Base-by-base conservation (phyloP, 2,888 invertebrate species). In the Trichogramma dendrolimi region DNA sequence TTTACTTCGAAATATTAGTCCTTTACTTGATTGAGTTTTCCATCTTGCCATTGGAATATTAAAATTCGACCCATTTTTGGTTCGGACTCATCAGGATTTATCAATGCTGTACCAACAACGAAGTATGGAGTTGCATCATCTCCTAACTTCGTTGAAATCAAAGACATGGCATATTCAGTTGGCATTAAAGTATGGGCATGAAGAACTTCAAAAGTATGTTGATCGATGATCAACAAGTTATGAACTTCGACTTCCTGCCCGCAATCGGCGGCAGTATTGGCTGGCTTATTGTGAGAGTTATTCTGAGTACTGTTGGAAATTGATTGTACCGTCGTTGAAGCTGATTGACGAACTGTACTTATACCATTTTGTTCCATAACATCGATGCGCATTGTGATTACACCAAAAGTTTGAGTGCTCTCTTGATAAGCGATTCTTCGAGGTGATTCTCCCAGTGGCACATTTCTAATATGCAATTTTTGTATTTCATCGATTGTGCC, bases 401-500 rank as follows among this genome's bases (percentile, higher is more conserved):
- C 92, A 52, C 94, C 97, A 81, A 98, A 97, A 2, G 96, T 94
- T 83, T 92, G 92, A 10, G 94, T 90, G 49, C 86, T 85, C 76
- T 95, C 96, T 78, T 98, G 98, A 79, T 98, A 95, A 0, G 96
- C 92, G 73, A 99, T 96, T 63, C 97, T 83, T 58, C 95, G 83
- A 0, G 97, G 96, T 0, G 95, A 93, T 81, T 99, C 99, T 1
- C 94, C 93, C 1, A 99, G 82, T 0, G 94, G 93, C 27, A 99
- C 94, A 0, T 96, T 96, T 60, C 98, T 83, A 70, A 98, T 98
- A 80, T 98, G 98, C 14, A 98, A 81, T 77, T 98, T 98, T 79
- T 98, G 97, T 67, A 98, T 98, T 80, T 98, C 97, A 80, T 98
- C 98, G 71, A 98, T 97, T 0, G 96, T 96, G 64, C 97, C 97